A percentile compares a stretch with the other conserved stretches of the same genome.
Conservation (phyloP, 2,888 invertebrate genomes). For the Cecidostiba fungosa region DNA sequence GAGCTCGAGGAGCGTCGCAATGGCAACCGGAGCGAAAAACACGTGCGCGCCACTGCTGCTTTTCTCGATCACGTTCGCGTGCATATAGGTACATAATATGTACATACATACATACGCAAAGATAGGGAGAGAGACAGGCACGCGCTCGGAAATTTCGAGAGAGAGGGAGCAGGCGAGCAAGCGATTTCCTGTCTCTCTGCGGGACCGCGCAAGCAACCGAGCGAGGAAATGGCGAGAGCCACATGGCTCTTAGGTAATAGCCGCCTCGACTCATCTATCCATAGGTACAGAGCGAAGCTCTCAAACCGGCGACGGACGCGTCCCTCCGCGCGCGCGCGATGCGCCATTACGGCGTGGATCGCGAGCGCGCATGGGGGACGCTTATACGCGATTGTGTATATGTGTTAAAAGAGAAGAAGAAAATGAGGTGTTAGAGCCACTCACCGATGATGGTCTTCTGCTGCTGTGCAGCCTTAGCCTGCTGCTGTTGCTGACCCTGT, state of each 20-base stretch:
- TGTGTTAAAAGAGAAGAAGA: not conserved
- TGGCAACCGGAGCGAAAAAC: slow-evolving; percentile 31
- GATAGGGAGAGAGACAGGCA: slow-evolving; percentile 24
- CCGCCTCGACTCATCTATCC: not conserved
- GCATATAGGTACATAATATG: not conserved
- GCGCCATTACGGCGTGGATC: slow-evolving; percentile 63
- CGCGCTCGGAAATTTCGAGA: slow-evolving; percentile 52
- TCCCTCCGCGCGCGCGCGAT: slow-evolving; percentile 29
- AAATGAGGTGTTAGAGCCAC: slow-evolving; percentile 22
- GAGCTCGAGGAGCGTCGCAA: not conserved
- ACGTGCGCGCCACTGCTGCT: not conserved
- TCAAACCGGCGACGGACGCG: slow-evolving; percentile 14
- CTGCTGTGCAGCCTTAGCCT: slow-evolving; percentile 63
- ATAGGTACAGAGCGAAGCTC: not conserved
- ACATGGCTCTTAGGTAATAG: slow-evolving; percentile 60
- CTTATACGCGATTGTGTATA: not conserved
- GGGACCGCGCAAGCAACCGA: too few relatives aligned
- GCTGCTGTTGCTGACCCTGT: slow-evolving; percentile 49
- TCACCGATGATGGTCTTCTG: slow-evolving; percentile 68
- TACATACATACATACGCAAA: not conserved
- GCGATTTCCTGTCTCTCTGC: slow-evolving; percentile 46
- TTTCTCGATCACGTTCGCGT: not conserved
- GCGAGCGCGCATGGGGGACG: slow-evolving; percentile 6
- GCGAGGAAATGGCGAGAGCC: slow-evolving; percentile 36
- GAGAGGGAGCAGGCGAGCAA: slow-evolving; percentile 36